Conservation (phyloP, 1,140 invertebrate species). For the Drosophila tristis region DNA sequence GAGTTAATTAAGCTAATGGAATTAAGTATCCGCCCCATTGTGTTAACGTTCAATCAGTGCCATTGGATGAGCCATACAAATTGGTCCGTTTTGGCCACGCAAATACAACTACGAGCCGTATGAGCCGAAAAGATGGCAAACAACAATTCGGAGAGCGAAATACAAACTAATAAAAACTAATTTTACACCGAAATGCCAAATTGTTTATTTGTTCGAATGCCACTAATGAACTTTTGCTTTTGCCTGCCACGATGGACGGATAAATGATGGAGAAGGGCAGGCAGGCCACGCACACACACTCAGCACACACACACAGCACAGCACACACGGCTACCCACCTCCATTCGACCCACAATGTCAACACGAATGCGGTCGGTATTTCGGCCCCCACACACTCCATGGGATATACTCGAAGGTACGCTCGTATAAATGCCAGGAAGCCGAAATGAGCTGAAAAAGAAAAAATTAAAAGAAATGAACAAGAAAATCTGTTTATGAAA, state of each 20-base stretch:
- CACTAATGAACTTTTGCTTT: constrained; percentile 61
- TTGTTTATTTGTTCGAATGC: constrained; percentile 73
- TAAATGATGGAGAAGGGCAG: constrained; percentile 25
- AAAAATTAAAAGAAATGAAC: constrained; percentile 15
- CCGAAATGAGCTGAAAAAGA: constrained; percentile 19
- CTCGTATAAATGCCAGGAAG: constrained; percentile 11
- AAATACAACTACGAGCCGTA: constrained; percentile 6
- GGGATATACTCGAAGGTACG: no score
- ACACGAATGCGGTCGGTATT: constrained; percentile 12
- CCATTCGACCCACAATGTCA: constrained; percentile 35
- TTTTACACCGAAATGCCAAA: constrained; percentile 64
- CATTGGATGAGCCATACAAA: constrained; percentile 10
- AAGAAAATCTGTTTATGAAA: constrained; percentile 53
- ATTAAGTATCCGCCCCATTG: constrained; percentile 3
- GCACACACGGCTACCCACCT: not conserved
- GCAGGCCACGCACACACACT: constrained; percentile 1
- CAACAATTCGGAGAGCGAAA: constrained; percentile 40
- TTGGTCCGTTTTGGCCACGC: constrained; percentile 1
- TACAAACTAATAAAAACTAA: constrained; percentile 71
- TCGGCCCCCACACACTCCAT: not conserved
- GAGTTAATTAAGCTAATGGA: constrained; percentile 6
- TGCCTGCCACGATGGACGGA: constrained; percentile 20
- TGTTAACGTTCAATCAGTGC: constrained; percentile 40
- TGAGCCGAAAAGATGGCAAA: constrained; percentile 56
- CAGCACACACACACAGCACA: no score